phyloP scores from a whole-genome alignment of 2,113 vertebrate species.

The Aleadryas rufinucha region DNA sequence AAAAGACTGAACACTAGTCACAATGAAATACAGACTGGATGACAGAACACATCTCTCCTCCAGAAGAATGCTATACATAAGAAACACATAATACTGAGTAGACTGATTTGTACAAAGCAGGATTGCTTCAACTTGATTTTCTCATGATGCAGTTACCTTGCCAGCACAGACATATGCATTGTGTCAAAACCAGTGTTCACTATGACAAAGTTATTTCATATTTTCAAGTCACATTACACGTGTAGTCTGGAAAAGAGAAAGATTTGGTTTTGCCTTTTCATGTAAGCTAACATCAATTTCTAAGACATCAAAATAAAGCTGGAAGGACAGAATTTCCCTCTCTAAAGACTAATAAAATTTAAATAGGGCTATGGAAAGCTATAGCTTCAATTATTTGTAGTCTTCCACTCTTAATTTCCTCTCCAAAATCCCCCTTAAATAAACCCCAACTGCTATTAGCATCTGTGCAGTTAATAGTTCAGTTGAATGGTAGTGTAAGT shows the following conservation, averaged over 20 bases:
- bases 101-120: neutral
- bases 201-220: neutral
- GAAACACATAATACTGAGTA: neutral
- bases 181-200: neutral
- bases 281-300: neutral
- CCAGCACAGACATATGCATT: neutral
- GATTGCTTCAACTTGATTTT: neutral
- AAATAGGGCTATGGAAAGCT: neutral
- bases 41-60: neutral
- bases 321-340: neutral
- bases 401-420: neutral
- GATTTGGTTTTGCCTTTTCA: neutral
- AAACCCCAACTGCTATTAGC: neutral
- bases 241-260: neutral
- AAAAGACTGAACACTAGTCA: neutral
- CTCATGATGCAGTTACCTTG: neutral
- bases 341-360: neutral
- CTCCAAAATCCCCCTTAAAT: neutral
- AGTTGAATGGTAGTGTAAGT: constrained; percentile 10
- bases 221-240: neutral
- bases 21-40: neutral
- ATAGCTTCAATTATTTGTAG: neutral
- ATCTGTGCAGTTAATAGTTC: constrained; percentile 22
- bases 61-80: neutral
- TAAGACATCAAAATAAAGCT: neutral